These are phyloP conservation scores for Peromyscus aztecus DNA, from an alignment of 2,797 vertebrate species.

Conservation along the genomic window DNA sequence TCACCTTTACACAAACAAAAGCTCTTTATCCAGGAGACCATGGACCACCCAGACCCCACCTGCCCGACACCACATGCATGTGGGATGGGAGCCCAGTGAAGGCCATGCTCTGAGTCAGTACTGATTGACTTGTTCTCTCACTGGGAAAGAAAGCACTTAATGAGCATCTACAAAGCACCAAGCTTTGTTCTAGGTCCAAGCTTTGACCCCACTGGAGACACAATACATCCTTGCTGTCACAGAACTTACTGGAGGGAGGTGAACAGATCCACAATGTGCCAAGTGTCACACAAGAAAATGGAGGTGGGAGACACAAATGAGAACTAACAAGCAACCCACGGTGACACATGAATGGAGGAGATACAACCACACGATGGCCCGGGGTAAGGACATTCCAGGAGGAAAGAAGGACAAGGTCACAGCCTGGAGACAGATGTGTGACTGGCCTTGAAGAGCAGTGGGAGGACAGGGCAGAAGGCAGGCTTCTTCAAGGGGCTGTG, in stretches of 20 bases:
- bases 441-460: not conserved
- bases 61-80: not conserved
- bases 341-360: not conserved
- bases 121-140: fast-evolving
- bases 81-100: not conserved
- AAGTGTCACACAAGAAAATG: not conserved
- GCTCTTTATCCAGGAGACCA: not conserved
- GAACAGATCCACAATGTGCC: not conserved
- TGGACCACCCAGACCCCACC: not conserved
- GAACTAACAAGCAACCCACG: not conserved
- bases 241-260: fast-evolving
- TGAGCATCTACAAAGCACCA: not conserved
- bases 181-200: not conserved
- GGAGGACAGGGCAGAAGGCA: not conserved
- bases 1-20: not conserved
- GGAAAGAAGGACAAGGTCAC: not conserved
- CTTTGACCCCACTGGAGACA: not conserved
- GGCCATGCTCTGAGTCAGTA: not conserved
- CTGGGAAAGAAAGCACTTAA: not conserved
- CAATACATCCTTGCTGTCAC: too few species aligned
- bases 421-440: not conserved
- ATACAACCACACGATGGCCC: not conserved
- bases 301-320: not conserved
- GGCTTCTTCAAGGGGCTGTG: not conserved
- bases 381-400: not conserved